A percentile compares a stretch with the other conserved stretches of the same genome.
Conservation (phyloP, 2,797 vertebrate species). For the Neosilurus hyrtlii region DNA sequence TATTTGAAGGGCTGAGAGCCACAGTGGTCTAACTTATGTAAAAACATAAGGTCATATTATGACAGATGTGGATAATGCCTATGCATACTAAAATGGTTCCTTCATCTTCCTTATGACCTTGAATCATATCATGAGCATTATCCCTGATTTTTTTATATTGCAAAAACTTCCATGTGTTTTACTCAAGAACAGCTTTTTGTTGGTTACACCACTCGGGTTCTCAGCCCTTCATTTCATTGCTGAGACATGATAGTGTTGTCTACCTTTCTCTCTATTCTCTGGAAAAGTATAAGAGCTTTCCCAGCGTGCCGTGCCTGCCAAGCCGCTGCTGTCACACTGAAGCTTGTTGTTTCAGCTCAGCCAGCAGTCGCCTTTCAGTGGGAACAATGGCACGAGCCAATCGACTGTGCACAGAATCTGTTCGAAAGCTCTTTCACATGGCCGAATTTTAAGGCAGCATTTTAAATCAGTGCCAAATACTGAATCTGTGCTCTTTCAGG, state of each 20-base stretch:
- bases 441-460: conserved; percentile 18
- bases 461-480: not conserved
- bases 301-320: conserved; percentile 3
- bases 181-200: no score
- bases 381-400: conserved; percentile 22
- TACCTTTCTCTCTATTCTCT: conserved; percentile 19
- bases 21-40: no score
- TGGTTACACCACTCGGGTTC: no score
- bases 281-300: conserved; percentile 14
- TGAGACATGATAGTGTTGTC: conserved; percentile 24
- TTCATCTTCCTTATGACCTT: no score
- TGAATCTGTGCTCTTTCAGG: not conserved
- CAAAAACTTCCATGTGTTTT: no score
- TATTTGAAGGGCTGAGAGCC: not conserved
- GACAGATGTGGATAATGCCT: no score
- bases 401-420: conserved; percentile 24
- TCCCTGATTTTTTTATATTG: no score
- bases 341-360: conserved; percentile 30
- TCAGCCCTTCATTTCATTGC: not conserved
- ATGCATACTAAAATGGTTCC: no score
- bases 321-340: conserved; percentile 18
- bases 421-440: conserved; percentile 27
- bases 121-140: no score
- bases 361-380: conserved; percentile 4
- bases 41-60: no score